Evolutionary conservation across 2,888 invertebrate genomes (phyloP).

Genomic region (Cheilosia variabilis): DNA sequence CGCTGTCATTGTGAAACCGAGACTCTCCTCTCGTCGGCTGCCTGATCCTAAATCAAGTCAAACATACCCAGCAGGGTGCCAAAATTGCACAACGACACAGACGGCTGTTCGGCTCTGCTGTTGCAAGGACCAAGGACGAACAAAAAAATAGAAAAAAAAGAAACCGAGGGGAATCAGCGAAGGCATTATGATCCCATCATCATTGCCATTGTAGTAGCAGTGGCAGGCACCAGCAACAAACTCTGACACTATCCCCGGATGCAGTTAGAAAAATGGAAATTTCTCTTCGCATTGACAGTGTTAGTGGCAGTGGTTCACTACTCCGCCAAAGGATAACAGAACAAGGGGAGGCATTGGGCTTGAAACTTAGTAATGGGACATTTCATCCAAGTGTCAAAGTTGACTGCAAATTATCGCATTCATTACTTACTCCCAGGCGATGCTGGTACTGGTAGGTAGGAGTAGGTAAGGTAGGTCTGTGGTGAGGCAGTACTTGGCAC

Average conservation of each 20-base stretch:
- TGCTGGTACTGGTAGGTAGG: conserved; percentile 11
- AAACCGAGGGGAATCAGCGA: conserved; percentile 26
- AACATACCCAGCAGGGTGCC: conserved; percentile 70
- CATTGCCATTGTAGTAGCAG: conserved; percentile 61
- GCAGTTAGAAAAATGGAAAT: conserved; percentile 72
- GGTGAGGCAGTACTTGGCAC: conserved; percentile 52
- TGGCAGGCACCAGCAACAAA: conserved; percentile 51
- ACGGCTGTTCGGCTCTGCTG: conserved; percentile 21
- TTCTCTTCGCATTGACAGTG: conserved; percentile 63
- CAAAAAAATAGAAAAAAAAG: conserved; percentile 13
- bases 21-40: conserved; percentile 6
- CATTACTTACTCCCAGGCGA: conserved; percentile 66
- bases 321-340: conserved; percentile 32
- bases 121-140: conserved; percentile 47
- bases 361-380: conserved; percentile 72
- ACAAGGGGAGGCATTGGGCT: conserved; percentile 6
- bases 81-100: conserved; percentile 52
- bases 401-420: conserved; percentile 75
- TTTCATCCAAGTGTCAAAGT: conserved; percentile 76
- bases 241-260: conserved; percentile 57
- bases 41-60: conserved; percentile 72
- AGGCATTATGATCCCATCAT: conserved; percentile 73
- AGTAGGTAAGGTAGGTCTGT: conserved; percentile 19
- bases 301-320: conserved; percentile 26
- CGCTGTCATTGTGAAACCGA: conserved; percentile 45